Evolutionary conservation across 2,113 vertebrate species (phyloP).

Genomic region (Podiceps cristatus): DNA sequence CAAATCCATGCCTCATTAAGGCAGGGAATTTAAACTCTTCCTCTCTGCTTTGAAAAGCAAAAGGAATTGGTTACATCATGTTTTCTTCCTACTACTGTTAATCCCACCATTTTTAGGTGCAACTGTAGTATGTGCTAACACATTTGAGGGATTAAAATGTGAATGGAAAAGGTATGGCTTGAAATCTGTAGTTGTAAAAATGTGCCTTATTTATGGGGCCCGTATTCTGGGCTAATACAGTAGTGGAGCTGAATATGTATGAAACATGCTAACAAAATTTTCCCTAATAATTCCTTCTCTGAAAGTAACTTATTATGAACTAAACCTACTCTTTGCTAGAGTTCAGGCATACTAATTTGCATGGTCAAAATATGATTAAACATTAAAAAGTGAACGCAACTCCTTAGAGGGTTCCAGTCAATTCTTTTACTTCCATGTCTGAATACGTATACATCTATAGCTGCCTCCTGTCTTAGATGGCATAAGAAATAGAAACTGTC

Average conservation of each 20-base stretch:
- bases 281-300: not conserved
- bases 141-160: not conserved
- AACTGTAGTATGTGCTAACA: accelerated
- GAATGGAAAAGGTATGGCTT: not conserved
- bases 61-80: not conserved
- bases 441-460: not conserved
- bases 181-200: not conserved
- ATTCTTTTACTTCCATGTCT: not conserved
- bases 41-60: not conserved
- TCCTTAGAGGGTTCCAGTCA: not conserved
- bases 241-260: not conserved
- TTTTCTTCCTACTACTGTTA: not conserved
- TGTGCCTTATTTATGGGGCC: not conserved
- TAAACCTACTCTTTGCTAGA: not conserved
- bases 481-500: not conserved
- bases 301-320: not conserved
- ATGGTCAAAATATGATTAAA: not conserved
- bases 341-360: not conserved
- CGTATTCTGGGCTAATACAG: not conserved
- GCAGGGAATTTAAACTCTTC: not conserved
- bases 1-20: not conserved
- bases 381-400: not conserved
- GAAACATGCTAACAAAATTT: not conserved
- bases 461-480: not conserved
- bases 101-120: not conserved